Evolutionary conservation across 2,113 vertebrate species (phyloP).

Genomic region (Rhizomys pruinosus): DNA sequence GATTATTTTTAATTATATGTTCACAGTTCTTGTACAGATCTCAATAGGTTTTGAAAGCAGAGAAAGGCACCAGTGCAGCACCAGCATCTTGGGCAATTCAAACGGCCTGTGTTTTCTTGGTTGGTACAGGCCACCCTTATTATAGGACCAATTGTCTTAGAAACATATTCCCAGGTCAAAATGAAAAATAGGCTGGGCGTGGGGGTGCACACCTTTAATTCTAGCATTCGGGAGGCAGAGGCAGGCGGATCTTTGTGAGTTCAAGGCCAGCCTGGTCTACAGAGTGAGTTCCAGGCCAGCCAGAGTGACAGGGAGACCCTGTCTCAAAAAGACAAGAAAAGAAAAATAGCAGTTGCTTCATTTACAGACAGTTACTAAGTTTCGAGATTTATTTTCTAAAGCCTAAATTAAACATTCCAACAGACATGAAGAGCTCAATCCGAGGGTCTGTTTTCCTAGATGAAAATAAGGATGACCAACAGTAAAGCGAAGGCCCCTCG

Average conservation of each 20-base stretch:
- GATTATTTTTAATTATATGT: conserved; percentile 30
- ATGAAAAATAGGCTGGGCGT: no score
- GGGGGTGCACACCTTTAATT: no score
- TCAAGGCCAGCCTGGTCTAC: no score
- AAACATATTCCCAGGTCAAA: conserved; percentile 52
- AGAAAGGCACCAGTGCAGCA: conserved; percentile 16
- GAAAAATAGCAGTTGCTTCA: conserved; percentile 72
- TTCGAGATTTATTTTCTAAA: conserved; percentile 81
- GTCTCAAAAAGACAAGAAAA: no score
- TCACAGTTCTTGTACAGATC: not conserved
- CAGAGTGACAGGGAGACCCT: no score
- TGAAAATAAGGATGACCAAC: conserved; percentile 78
- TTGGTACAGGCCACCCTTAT: not conserved
- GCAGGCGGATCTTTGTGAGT: no score
- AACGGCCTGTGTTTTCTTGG: not conserved
- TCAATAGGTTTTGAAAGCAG: not conserved
- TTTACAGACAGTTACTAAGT: conserved; percentile 70
- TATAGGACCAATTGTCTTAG: conserved; percentile 60
- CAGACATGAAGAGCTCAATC: conserved; percentile 69
- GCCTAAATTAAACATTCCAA: conserved; percentile 81
- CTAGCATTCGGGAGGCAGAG: no score
- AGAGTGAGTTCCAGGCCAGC: no score
- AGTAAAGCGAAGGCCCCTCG: conserved; percentile 77
- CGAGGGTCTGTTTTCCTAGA: conserved; percentile 75
- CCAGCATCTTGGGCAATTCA: not conserved